Evolutionary conservation across 2,797 vertebrate species (phyloP), one percentile per base, ranked within the genome.

Genomic region (Toxotes lorentzi): DNA sequence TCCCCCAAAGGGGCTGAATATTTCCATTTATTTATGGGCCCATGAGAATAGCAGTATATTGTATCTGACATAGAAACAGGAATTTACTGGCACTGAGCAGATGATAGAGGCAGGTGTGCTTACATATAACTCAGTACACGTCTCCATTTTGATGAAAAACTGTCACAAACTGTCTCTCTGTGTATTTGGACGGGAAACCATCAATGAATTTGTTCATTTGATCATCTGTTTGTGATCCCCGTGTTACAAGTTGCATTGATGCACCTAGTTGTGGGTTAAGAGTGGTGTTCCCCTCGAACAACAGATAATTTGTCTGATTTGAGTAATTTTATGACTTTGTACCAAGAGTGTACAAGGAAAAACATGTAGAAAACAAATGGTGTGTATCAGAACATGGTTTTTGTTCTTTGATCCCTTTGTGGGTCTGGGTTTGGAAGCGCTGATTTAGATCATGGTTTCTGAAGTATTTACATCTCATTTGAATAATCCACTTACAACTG

Each of bases 21-120:
- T 73, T 77, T 81, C 73, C 62, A 81, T 85, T 76, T 88, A 81
- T 85, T 84, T 81, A 85, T 79, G 78, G 66, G n/a, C 54, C 58
- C 61, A 58, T 50, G 70, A 79, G 61, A 83, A 78, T 45, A 16
- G 59, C 73, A 73, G 82, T 65, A 54, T 43, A 69, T 64, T 57
- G 59, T 43, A 57, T 78, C 32, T 75, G 76, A 85, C 70, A 69
- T 13, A 24, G 64, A 45, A 73, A 68, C 27, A 50, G 59, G 17
- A 41, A 64, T 43, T 70, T 32, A 58, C 50, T 58, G 71, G 65
- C 32, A 74, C 2, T 38, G 4, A 70, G 57, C 57, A 30, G 61
- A 71, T 48, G 63, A 68, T n/a, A 0, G 47, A 9, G 70, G 68
- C 67, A 76, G 50, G 59, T 76, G 45, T 17, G 43, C 45, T 64